Evolutionary conservation across 2,113 vertebrate genomes (phyloP).

Genomic region (Colaptes auratus): DNA sequence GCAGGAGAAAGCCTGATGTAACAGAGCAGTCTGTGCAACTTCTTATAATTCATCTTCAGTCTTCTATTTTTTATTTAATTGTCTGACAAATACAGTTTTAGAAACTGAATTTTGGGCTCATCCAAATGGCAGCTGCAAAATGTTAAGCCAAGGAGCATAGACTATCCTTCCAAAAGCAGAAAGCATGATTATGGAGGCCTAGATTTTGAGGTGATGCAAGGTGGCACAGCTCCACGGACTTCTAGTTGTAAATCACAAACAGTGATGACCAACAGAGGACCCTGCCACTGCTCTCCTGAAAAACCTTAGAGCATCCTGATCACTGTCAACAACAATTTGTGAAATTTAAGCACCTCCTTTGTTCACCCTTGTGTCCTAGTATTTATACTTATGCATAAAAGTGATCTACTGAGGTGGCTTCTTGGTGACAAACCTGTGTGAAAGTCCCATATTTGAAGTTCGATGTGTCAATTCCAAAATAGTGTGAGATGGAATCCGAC

Average conservation of each 20-base stretch:
- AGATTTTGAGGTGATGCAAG: background rate
- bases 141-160: background rate
- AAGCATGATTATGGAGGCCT: background rate
- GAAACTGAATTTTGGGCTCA: background rate
- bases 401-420: background rate
- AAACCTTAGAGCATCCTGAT: background rate
- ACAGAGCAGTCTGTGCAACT: background rate
- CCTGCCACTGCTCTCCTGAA: background rate
- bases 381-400: background rate
- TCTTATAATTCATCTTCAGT: background rate
- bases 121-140: constrained; percentile 1
- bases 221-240: background rate
- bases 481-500: background rate
- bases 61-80: background rate
- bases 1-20: background rate
- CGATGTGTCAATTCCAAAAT: background rate
- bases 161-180: background rate
- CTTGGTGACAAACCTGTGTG: background rate
- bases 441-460: background rate
- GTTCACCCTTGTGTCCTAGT: background rate
- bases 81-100: background rate
- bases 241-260: background rate
- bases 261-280: background rate
- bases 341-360: background rate
- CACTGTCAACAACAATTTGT: background rate